Conservation (phyloP, 92 coral and sea anemone species). For the Epizoanthus ramosus region DNA sequence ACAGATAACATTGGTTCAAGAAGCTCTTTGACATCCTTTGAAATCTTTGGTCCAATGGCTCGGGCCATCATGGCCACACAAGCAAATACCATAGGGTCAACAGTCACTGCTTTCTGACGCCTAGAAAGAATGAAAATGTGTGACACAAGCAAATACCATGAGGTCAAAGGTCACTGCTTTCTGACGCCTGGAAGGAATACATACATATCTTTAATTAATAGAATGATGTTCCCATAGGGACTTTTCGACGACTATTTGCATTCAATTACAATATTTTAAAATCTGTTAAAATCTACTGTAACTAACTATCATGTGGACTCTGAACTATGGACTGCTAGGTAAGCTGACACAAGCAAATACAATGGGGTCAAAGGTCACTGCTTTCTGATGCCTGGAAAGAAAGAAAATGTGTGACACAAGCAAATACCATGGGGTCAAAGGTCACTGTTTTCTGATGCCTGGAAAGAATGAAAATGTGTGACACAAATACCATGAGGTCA, state of each 20-base stretch:
- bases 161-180: too few species aligned
- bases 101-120: conserved; percentile 87
- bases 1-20: conserved; percentile 96
- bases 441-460: too few species aligned
- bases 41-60: conserved; percentile 96
- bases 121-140: conserved; percentile 35
- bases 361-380: conserved; percentile 96
- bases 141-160: neutral
- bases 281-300: too few species aligned
- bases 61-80: conserved; percentile 98
- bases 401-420: neutral
- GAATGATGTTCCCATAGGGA: too few species aligned
- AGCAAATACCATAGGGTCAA: conserved; percentile 99
- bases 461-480: conserved; percentile 16
- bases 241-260: too few species aligned
- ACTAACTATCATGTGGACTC: too few species aligned
- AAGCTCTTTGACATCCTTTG: conserved; percentile 91
- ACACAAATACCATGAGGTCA: conserved; percentile 98
- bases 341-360: conserved; percentile 89
- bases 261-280: too few species aligned
- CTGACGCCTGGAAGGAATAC: too few species aligned
- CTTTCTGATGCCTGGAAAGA: conserved; percentile 74
- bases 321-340: too few species aligned
- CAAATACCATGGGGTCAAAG: neutral
- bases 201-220: too few species aligned